Base-by-base conservation (phyloP, 1,140 invertebrate genomes). In the Heliconius congener region DNA sequence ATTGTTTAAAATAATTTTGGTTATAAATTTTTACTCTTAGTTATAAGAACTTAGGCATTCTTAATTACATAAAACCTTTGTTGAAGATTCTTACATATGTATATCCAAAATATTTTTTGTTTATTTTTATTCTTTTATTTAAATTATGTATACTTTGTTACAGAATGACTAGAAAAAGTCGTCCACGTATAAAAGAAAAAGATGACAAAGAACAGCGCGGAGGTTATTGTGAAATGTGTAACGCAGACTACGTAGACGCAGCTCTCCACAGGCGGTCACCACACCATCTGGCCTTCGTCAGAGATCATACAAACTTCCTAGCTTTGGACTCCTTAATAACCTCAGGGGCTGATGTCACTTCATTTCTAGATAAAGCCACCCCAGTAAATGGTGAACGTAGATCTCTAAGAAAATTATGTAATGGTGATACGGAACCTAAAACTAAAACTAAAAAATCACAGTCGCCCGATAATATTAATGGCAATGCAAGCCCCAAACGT, bases 151-250 rank as follows among this genome's bases (percentile, higher is more conserved):
- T 46, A 52, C 71, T 77, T 80, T 57, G 18, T 93, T 94, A 74
- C 84, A 95, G 93, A 93, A 96, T 96, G 96, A 96, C 96, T 84
- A 95, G 96, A 85, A 96, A 96, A 91, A 96, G 95, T 88, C 95
- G 96, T 73, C 95, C 95, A 79, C 90, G 95, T 89, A 95, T 95
- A 84, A 95, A 95, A 89, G 95, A 95, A 87, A 95, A 86, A 87
- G 95, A 96, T 85, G 95, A 96, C 81, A 92, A 95, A 81, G 95
- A 95, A 80, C 89, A 94, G 34, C 95, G 95, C 77, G 95, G 95
- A 73, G 97, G 97, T 73, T 97, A 97, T 85, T 97, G 97, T 93
- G 97, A 97, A 92, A 96, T 97, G 88, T 97, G 97, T 88, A 96
- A 96, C 84, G 89, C 95, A 60, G 96, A 96, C 79, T 97, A 97